These are phyloP conservation scores for Drosophila littoralis DNA, from an alignment of 1,140 invertebrate species.

Conservation along the genomic window DNA sequence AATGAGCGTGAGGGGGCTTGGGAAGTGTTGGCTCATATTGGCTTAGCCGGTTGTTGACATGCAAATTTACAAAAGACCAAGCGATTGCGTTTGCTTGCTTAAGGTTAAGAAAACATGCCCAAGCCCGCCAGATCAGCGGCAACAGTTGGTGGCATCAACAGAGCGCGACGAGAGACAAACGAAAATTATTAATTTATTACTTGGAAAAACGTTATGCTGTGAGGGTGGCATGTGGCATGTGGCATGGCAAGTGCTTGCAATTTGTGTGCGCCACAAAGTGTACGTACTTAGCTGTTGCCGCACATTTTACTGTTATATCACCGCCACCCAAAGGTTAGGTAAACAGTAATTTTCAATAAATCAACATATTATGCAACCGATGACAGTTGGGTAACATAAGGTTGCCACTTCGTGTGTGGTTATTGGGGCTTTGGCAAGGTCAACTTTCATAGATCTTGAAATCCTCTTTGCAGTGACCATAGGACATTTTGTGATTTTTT, in stretches of 20 bases:
- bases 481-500: too few relatives aligned
- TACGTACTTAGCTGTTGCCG: conserved; percentile 21
- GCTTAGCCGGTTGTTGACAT: conserved; percentile 25
- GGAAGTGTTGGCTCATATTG: background rate
- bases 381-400: conserved; percentile 14
- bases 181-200: conserved; percentile 42
- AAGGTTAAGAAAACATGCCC: conserved; percentile 18
- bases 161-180: conserved; percentile 26
- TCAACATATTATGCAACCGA: conserved; percentile 18
- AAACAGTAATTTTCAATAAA: conserved; percentile 48
- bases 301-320: conserved; percentile 55
- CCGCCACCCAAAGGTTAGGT: conserved; percentile 60
- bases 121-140: background rate
- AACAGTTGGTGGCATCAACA: conserved; percentile 29
- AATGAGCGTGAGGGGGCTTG: background rate
- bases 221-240: background rate
- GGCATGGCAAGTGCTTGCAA: conserved; percentile 34
- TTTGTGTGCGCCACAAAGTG: conserved; percentile 43
- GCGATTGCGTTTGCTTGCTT: background rate
- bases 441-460: background rate
- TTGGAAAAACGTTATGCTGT: conserved; percentile 19
- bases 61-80: conserved; percentile 28
- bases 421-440: conserved; percentile 10
- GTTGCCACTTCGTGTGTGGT: background rate
- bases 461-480: too few relatives aligned